Evolutionary conservation across 2,888 invertebrate genomes (phyloP), one percentile per base, ranked within the genome.

Genomic region (Meandrusa payeni): DNA sequence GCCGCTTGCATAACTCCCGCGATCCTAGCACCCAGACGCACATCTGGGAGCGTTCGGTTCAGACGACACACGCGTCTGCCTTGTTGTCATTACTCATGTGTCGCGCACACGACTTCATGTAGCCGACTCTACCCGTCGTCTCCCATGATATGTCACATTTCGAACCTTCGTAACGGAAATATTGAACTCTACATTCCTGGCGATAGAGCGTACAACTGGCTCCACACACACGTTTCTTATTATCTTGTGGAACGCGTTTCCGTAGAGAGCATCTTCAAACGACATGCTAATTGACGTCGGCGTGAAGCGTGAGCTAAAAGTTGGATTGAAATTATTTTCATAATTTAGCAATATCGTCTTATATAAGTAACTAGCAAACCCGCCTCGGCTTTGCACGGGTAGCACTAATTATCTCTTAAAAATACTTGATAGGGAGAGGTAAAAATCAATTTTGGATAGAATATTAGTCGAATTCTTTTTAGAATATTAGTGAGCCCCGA

Each of bases 71-170:
- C 76, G 73, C 67, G 69, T 63, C 67, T 73, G 72, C 76, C 74
- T 74, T 82, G 80, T 83, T 82, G 81, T 79, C 83, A 86, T 86
- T 85, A 86, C 80, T 87, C 85, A 85, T 85, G 68, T 80, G 82
- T 81, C 85, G 75, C 68, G 74, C 70, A 77, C 79, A 81, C 78
- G 75, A 77, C 79, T 78, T 70, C 71, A 69, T 74, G 69, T 69
- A 70, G 61, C 68, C 65, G 64, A 62, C 60, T 55, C 54, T n/a
- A n/a, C 60, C 62, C 59, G 57, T 70, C 63, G 61, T 57, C 58
- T 57, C 58, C 61, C 59, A 62, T 64, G 64, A 67, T 76, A 75
- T 62, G 69, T 50, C 69, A 65, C 65, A 76, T 69, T 64, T 65
- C 56, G 59, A 32, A 47, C 50, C 43, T 51, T 61, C 52, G 41